Base-by-base conservation (phyloP, 2,797 vertebrate genomes). In the Pipistrellus pygmaeus region DNA sequence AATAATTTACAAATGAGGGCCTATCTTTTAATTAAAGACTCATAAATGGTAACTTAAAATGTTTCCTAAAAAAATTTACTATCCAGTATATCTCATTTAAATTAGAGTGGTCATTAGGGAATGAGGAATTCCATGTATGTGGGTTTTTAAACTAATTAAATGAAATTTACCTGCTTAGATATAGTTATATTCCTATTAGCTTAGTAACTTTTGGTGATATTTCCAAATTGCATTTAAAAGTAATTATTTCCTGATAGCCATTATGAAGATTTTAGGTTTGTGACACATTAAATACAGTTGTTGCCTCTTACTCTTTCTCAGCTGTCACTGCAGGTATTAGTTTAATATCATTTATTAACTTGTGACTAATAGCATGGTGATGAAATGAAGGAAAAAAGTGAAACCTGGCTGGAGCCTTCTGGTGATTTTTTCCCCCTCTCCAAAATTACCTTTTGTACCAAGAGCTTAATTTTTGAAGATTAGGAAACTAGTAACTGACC, bases 201-300 rank as follows among this genome's bases (percentile, higher is more conserved):
- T 82, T 69, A 55, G 51, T 69, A 72, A 87, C 55, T 89, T 81
- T 78, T 68, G 7, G n/a, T 78, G 30, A 20, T 44, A 68, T 83
- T 92, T 95, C 25, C 57, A 44, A 91, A 82, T 77, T 86, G 21
- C 12, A 76, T 91, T 84, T 93, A 68, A 78, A 87, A 55, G 77
- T 46, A 66, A 41, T 86, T 93, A 72, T 76, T 91, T 88, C 27
- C 51, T 85, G 64, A 38, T n/a, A 69, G 55, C 11, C 57, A 48
- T 62, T 20, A n/a, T 38, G 51, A 77, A 71, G 72, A 77, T 20
- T 72, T 75, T 55, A 4, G 14, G 14, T 93, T 87, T 73, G 6
- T 82, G 27, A 32, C 13, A 13, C 15, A 6, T 27, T 41, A 69
- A 86, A 10, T 72, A 51, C 73, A 51, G 27, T 57, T 71, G 76